phyloP scores from a whole-genome alignment of 1,140 invertebrate genomes.

The Metopolophium dirhodum region DNA sequence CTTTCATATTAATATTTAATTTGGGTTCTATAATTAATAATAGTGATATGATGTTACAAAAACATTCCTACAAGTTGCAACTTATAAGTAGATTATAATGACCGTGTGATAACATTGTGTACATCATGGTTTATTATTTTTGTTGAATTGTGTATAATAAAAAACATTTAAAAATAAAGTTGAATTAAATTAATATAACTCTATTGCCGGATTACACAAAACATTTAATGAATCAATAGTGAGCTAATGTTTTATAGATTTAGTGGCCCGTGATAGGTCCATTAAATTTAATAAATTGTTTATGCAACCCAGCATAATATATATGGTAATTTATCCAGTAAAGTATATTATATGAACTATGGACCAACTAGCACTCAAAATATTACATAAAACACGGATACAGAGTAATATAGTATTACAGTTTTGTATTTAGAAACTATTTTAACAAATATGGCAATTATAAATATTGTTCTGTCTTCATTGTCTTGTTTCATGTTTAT shows the following conservation, averaged over 20 bases:
- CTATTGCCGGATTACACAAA: too few relatives aligned
- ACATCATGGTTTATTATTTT: slow-evolving; percentile 31
- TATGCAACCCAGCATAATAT: too few relatives aligned
- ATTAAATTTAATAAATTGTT: too few relatives aligned
- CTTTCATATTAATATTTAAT: slow-evolving; percentile 24
- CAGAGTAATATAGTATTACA: background rate
- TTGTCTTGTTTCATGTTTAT: background rate
- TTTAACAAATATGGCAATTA: background rate
- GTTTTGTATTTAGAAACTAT: background rate
- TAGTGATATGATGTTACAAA: slow-evolving; percentile 8
- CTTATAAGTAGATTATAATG: slow-evolving; percentile 33
- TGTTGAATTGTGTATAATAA: slow-evolving; percentile 51
- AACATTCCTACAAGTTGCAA: background rate
- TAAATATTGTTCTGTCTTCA: background rate
- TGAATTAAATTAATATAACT: slow-evolving; percentile 23
- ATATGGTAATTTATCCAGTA: background rate
- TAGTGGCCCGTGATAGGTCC: too few relatives aligned
- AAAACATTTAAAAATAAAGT: slow-evolving; percentile 27
- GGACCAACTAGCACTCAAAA: background rate
- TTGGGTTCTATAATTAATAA: slow-evolving; percentile 41
- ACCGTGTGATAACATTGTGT: background rate
- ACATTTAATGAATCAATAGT: too few relatives aligned
- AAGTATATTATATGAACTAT: background rate
- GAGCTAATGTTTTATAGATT: too few relatives aligned
- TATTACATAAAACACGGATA: background rate